A percentile compares a stretch with the other conserved stretches of the same genome.
Conservation (phyloP, 2,888 invertebrate genomes). For the Drosophila heteroneura region DNA sequence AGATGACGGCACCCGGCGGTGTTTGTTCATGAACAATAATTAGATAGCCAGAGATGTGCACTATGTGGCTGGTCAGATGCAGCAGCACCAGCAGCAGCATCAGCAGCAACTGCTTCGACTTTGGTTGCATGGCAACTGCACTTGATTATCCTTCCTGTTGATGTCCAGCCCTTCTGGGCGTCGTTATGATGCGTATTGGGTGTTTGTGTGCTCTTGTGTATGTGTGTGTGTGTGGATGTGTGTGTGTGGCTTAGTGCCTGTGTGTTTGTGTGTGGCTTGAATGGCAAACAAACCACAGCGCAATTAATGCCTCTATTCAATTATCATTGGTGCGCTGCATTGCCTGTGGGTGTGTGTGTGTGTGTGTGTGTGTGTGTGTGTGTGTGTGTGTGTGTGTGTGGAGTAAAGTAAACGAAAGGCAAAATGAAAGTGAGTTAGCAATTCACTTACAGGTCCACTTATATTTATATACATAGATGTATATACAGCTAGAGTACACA, state of each 20-base stretch:
- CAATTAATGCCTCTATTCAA: conserved; percentile 69
- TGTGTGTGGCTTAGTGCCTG: conserved; percentile 5
- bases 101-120: conserved; percentile 37
- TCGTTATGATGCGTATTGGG: background rate
- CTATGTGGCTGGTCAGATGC: conserved; percentile 46
- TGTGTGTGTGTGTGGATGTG: conserved; percentile 14
- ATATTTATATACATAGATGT: background rate
- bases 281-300: conserved; percentile 67
- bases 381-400: conserved; percentile 16
- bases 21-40: conserved; percentile 87
- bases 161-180: background rate
- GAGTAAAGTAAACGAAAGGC: conserved; percentile 15
- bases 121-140: conserved; percentile 57
- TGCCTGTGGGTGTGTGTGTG: conserved; percentile 36
- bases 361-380: conserved; percentile 39
- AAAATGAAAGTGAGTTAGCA: conserved; percentile 26
- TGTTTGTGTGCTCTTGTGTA: background rate
- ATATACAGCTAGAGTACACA: background rate
- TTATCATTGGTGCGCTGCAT: conserved; percentile 66
- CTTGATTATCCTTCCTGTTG: conserved; percentile 40
- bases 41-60: conserved; percentile 85
- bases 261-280: conserved; percentile 40
- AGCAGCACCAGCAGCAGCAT: conserved; percentile 45
- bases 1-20: conserved; percentile 89
- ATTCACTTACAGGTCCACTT: conserved; percentile 19